phyloP scores from a whole-genome alignment of 2,888 invertebrate species.

The Ecliptopera silaceata region DNA sequence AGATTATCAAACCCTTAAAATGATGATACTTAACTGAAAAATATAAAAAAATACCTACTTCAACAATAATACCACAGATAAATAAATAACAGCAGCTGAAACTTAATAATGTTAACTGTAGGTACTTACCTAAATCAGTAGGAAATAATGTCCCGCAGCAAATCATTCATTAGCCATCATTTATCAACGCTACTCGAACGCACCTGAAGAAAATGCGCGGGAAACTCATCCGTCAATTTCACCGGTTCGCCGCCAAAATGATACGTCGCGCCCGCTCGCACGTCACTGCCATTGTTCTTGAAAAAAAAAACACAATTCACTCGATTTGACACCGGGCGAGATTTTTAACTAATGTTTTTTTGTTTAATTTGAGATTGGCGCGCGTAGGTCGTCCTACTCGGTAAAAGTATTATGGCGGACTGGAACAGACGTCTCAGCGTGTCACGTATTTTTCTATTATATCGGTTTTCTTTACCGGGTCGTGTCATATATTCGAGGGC shows the following conservation, averaged over 20 bases:
- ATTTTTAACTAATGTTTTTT: conserved; percentile 20
- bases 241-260: conserved; percentile 69
- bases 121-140: neutral
- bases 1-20: too few species aligned
- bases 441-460: conserved; percentile 70
- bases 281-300: conserved; percentile 59
- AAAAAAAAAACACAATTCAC: conserved; percentile 30
- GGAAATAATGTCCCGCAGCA: conserved; percentile 29
- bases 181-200: conserved; percentile 66
- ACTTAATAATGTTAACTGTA: neutral
- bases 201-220: conserved; percentile 75
- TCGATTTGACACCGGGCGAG: conserved; percentile 13
- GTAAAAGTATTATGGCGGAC: conserved; percentile 72
- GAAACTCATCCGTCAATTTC: conserved; percentile 72
- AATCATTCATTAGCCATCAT: conserved; percentile 56
- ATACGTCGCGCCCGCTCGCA: conserved; percentile 55
- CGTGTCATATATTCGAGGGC: conserved; percentile 66
- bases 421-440: conserved; percentile 58
- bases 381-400: conserved; percentile 70
- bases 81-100: neutral
- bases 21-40: neutral
- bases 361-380: conserved; percentile 39
- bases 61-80: neutral
- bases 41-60: neutral
- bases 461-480: conserved; percentile 63